Evolutionary conservation across 2,113 vertebrate genomes (phyloP).

Genomic region (Scopus umbretta): DNA sequence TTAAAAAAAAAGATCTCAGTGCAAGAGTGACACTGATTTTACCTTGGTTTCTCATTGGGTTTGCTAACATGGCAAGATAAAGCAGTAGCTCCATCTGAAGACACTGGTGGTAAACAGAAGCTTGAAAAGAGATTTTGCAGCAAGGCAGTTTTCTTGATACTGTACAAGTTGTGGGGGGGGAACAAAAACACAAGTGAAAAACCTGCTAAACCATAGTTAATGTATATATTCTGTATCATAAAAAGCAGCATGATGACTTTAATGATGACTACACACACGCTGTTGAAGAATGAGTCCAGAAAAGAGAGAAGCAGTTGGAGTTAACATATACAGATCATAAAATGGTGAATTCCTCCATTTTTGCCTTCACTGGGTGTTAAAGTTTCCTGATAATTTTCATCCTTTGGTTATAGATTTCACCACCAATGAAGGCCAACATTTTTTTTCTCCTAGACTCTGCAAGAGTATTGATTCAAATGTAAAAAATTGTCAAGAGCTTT

Average conservation of each 20-base stretch:
- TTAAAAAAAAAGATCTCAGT: too few relatives aligned
- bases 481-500: not conserved
- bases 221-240: not conserved
- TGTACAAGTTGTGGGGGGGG: not conserved
- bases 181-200: not conserved
- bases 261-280: not conserved
- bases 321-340: not conserved
- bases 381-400: not conserved
- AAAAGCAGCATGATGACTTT: not conserved
- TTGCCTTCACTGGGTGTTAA: not conserved
- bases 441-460: not conserved
- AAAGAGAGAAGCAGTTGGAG: not conserved
- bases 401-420: not conserved
- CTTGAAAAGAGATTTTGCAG: slow-evolving; percentile 80
- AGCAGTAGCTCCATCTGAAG: slow-evolving; percentile 85
- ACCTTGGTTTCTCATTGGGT: slow-evolving; percentile 86
- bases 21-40: not conserved
- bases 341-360: not conserved
- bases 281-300: not conserved
- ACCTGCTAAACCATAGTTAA: not conserved
- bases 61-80: slow-evolving; percentile 79
- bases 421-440: not conserved
- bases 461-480: not conserved
- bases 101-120: slow-evolving; percentile 79
- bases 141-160: slow-evolving; percentile 81